Percentiles rank a stretch among this genome's conserved stretches.
Conservation (phyloP, 2,113 vertebrate species). For the Brachyhypopomus gauderio region DNA sequence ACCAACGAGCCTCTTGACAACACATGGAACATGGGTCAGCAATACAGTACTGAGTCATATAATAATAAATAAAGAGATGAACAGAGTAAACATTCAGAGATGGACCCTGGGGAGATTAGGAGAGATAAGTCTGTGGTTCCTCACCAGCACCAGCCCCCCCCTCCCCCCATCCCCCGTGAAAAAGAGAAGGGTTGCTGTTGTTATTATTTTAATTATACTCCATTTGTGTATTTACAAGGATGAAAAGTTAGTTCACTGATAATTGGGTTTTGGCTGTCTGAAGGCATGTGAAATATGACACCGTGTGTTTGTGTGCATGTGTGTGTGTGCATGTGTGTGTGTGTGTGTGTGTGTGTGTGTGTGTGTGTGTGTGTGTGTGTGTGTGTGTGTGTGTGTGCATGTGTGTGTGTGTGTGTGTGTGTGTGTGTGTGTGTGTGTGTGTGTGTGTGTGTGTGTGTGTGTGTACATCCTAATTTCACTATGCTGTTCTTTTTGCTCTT, state of each 20-base stretch:
- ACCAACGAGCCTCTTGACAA: slow-evolving; percentile 3
- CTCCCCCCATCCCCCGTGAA: neutral
- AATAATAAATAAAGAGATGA: slow-evolving; percentile 33
- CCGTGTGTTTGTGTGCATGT: neutral
- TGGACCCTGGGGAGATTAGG: slow-evolving; percentile 33
- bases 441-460: slow-evolving; percentile 30
- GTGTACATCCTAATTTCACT: slow-evolving; percentile 45
- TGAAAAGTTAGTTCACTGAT: slow-evolving; percentile 12
- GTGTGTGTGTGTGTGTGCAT: slow-evolving; percentile 1
- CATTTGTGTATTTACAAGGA: neutral
- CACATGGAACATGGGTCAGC: slow-evolving; percentile 34
- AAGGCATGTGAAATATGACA: slow-evolving; percentile 3
- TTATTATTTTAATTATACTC: neutral
- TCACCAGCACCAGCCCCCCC: neutral
- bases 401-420: slow-evolving; percentile 1
- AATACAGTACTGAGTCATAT: slow-evolving; percentile 23
- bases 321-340: slow-evolving; percentile 15
- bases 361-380: slow-evolving; percentile 20
- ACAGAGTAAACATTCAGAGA: slow-evolving; percentile 2
- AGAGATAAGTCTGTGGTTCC: slow-evolving; percentile 46
- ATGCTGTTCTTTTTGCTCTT: slow-evolving; percentile 59
- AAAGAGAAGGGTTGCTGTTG: neutral
- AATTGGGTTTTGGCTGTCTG: slow-evolving; percentile 5
- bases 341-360: slow-evolving; percentile 24
- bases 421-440: slow-evolving; percentile 31